A percentile compares a stretch with the other conserved stretches of the same genome.
Evolutionary conservation across 2,888 invertebrate species (phyloP).

Genomic region (Chrysina gloriosa): DNA sequence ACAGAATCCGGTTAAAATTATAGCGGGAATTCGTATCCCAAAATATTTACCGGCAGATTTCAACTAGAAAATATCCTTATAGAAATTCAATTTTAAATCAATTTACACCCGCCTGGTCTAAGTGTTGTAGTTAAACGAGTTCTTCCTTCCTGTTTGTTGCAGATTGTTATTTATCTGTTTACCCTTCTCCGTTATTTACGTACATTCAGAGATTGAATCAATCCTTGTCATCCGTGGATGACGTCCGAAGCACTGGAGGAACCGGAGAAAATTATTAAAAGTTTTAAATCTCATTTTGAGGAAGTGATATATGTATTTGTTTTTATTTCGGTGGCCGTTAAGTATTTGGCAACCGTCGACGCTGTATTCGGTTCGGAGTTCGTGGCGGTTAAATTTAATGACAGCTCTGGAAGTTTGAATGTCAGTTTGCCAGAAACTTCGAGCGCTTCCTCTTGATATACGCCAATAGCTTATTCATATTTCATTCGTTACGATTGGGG

Average conservation of each 20-base stretch:
- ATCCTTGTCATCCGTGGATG: conserved; percentile 22
- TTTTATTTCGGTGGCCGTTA: conserved; percentile 23
- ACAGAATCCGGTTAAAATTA: too few species aligned
- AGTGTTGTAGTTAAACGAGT: too few species aligned
- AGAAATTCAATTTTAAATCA: too few species aligned
- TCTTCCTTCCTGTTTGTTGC: neutral
- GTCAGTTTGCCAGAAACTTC: conserved; percentile 11
- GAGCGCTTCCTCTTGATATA: neutral
- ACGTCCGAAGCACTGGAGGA: neutral
- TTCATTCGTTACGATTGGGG: neutral
- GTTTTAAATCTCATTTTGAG: conserved; percentile 22
- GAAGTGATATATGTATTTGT: conserved; percentile 26
- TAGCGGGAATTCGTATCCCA: too few species aligned
- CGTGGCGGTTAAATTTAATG: conserved; percentile 23
- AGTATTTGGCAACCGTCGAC: conserved; percentile 13
- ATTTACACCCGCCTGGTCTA: too few species aligned
- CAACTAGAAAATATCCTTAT: too few species aligned
- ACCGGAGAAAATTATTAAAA: conserved; percentile 28
- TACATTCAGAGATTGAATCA: conserved; percentile 5
- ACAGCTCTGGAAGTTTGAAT: conserved; percentile 19
- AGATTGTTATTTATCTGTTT: neutral
- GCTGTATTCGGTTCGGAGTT: conserved; percentile 15
- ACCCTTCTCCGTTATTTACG: neutral
- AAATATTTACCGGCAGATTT: too few species aligned
- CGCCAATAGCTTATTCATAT: neutral